These are phyloP conservation scores for Horisme vitalbata DNA, from an alignment of 2,888 invertebrate genomes.

Conservation along the genomic window DNA sequence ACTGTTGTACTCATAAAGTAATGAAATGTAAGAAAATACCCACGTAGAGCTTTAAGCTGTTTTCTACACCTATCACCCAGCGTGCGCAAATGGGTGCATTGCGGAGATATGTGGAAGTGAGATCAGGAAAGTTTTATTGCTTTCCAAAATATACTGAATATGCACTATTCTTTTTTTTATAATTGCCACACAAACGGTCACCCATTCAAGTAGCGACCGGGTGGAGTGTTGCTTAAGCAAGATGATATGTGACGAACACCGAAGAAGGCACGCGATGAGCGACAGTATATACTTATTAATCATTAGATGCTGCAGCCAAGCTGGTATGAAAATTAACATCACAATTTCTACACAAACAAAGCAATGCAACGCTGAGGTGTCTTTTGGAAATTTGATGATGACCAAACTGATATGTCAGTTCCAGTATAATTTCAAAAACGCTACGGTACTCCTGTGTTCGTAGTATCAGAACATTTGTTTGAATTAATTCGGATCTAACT, in stretches of 20 bases:
- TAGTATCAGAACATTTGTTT: background rate
- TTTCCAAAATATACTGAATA: background rate
- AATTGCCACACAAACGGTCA: background rate
- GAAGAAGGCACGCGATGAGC: no score
- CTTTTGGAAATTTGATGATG: no score
- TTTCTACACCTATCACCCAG: background rate
- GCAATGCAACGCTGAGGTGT: no score
- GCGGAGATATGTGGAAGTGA: background rate
- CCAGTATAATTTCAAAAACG: background rate
- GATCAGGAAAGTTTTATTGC: background rate
- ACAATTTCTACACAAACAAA: no score
- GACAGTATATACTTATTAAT: no score
- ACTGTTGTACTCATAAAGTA: background rate
- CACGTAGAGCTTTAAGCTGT: background rate
- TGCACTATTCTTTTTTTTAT: background rate
- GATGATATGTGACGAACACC: no score
- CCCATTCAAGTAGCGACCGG: no score
- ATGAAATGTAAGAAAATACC: background rate
- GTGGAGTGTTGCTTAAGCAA: no score
- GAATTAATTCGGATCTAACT: background rate
- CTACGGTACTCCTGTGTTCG: background rate
- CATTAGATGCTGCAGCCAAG: no score
- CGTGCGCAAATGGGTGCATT: slow-evolving; percentile 5
- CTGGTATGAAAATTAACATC: no score
- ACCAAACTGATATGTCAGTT: background rate